Base-by-base conservation (phyloP, 2,797 vertebrate species). In the Phaenicophaeus curvirostris region DNA sequence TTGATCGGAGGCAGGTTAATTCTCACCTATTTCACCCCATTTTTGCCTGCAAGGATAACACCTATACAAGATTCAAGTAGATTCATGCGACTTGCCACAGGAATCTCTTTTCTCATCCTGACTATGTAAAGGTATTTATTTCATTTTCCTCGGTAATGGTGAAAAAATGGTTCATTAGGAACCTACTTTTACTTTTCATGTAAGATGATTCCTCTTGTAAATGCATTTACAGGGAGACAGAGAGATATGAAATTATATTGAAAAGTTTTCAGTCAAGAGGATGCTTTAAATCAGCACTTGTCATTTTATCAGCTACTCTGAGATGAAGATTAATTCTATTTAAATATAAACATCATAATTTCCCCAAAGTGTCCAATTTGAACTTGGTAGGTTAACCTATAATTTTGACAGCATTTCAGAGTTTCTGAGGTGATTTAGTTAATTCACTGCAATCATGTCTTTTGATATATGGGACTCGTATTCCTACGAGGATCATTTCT, bases 281-380 rank as follows among this genome's bases (percentile, higher is more conserved):
- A 65, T 61, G 55, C 35, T 74, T 68, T 86, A 87, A 92, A 78
- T 75, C 54, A 85, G 39, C n/a, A 51, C 27, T 42, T 66, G 57
- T 25, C 20, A 62, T 73, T 79, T 96, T 78, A 92, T n/a, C 55
- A 35, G 77, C 51, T 30, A 54, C 24, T 85, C 41, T 71, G 85
- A 85, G 89, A 46, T 35, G 79, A 93, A 31, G 62, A 86, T 44
- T 30, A 85, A 85, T 89, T 84, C 71, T 46, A 91, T 55, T 95
- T 92, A 86, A 91, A 93, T 84, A 91, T 39, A 77, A 92, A 92
- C 44, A 90, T 5, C 12, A 16, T 35, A 61, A 87, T 90, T 94
- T 73, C 93, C 9, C 39, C 53, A 17, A 72, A 61, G 30, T 15
- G 77, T 82, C 68, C 87, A 78, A 94, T 33, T 63, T 23, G 35